Evolutionary conservation across 23 tunicate genomes (phyloP).

Genomic region (Styela plicata): DNA sequence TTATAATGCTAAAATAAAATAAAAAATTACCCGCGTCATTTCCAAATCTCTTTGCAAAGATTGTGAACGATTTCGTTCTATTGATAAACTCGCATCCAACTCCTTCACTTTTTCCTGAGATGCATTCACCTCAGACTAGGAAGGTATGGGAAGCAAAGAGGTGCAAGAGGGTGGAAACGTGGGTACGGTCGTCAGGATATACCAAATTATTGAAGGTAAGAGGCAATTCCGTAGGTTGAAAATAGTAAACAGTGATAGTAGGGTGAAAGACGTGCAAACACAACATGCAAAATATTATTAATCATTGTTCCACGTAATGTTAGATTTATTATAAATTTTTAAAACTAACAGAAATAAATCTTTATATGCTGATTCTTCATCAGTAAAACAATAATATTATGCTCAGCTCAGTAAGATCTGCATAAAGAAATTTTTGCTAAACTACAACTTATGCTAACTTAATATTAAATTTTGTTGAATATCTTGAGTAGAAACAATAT

Average conservation of each 20-base stretch:
- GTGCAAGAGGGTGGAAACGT: background rate
- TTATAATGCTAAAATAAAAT: no score
- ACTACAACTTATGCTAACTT: no score
- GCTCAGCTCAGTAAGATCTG: no score
- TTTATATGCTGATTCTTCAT: no score
- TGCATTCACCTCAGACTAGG: conserved; percentile 47
- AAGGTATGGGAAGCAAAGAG: no score
- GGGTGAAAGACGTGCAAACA: background rate
- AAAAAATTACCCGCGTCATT: conserved; percentile 61
- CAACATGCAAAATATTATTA: background rate
- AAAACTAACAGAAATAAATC: no score
- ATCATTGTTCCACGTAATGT: background rate
- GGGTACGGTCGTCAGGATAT: no score
- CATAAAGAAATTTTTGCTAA: no score
- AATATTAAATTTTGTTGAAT: no score
- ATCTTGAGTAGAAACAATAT: no score
- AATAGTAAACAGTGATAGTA: background rate
- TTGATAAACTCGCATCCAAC: conserved; percentile 45
- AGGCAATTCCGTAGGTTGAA: background rate
- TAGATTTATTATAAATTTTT: background rate
- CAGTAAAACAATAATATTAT: no score
- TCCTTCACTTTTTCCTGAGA: conserved; percentile 36
- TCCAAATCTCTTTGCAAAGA: conserved; percentile 64
- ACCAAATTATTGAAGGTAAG: no score
- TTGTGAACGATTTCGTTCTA: conserved; percentile 50